Evolutionary conservation across 2,888 invertebrate genomes (phyloP).

Genomic region (Drosophila borborema): DNA sequence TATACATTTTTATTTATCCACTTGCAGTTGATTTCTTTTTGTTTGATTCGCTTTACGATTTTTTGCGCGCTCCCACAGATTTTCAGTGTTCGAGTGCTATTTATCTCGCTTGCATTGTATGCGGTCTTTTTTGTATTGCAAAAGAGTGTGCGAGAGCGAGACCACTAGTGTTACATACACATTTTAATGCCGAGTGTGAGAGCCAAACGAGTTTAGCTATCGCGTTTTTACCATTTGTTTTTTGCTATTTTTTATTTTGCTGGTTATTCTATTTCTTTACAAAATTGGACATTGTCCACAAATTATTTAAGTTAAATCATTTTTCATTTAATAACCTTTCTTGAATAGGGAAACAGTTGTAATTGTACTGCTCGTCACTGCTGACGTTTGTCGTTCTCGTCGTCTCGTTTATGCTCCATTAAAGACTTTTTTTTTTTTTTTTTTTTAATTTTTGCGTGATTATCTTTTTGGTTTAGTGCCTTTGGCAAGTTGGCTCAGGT

Average conservation of each 20-base stretch:
- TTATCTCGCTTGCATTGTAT: constrained; percentile 59
- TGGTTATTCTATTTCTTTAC: constrained; percentile 25
- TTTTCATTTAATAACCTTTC: constrained; percentile 8
- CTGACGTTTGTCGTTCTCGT: constrained; percentile 69
- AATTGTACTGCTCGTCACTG: constrained; percentile 53
- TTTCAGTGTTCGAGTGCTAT: constrained; percentile 48
- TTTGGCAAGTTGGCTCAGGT: constrained; percentile 22
- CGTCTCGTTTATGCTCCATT: constrained; percentile 67
- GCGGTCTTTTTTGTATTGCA: constrained; percentile 64
- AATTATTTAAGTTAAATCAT: constrained; percentile 10
- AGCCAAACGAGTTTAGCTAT: constrained; percentile 69
- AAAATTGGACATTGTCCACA: constrained; percentile 6
- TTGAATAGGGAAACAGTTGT: constrained; percentile 21
- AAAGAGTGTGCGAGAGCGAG: constrained; percentile 47
- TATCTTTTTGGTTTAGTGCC: constrained; percentile 47
- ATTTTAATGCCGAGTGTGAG: constrained; percentile 75
- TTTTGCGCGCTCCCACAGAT: constrained; percentile 61
- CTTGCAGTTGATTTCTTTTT: constrained; percentile 50
- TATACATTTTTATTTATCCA: constrained; percentile 43
- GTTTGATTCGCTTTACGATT: constrained; percentile 49
- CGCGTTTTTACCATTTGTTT: constrained; percentile 71
- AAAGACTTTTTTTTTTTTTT: constrained; percentile 43
- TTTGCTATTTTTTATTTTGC: constrained; percentile 29
- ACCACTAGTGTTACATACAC: constrained; percentile 63
- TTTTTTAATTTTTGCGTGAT: constrained; percentile 55